Base-by-base conservation (phyloP, 2,888 invertebrate genomes). In the Subacronicta megacephala region DNA sequence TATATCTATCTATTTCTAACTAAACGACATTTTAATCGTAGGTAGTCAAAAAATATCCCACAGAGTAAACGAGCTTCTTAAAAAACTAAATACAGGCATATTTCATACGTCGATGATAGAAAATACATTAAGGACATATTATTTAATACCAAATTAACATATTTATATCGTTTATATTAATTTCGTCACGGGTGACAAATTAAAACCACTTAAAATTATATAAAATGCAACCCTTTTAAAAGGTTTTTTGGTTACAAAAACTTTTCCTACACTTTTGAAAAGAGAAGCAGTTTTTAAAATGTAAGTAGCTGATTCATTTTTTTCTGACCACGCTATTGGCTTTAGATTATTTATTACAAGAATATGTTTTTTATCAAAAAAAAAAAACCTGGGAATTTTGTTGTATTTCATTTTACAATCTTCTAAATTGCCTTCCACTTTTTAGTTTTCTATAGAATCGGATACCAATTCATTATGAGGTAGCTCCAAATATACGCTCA, bases 131-230 rank as follows among this genome's bases (percentile, higher is more conserved):
- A 71, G 64, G 69, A 74, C 74, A 63, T 63, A 65, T 67, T 68
- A 72, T 74, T 74, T 73, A 64, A 51, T 57, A 61, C 23, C 59
- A 61, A 65, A 88, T 89, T 89, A 85, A 56, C 87, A 90, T 90
- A 86, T 84, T 77, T 80, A 57, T 67, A 64, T 60, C 74, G 77
- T 88, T 73, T 58, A 77, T 86, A 81, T 83, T 76, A 80, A 84
- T 87, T 86, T 85, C 62, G 90, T 78, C 78, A 83, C 80, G 90
- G 80, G 78, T 90, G 89, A 92, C 90, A 90, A 90, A 92, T 91
- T 86, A 82, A 83, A 82, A 77, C 75, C 77, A 78, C 72, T 88
- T 88, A 84, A 80, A 80, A 62, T 78, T 72, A 78, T 74, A 78
- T 84, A 82, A 73, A 76, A 72, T 42, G 52, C 23, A 73, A 68